Base-by-base conservation (phyloP, 2,888 invertebrate genomes). In the Drosophila helvetica region DNA sequence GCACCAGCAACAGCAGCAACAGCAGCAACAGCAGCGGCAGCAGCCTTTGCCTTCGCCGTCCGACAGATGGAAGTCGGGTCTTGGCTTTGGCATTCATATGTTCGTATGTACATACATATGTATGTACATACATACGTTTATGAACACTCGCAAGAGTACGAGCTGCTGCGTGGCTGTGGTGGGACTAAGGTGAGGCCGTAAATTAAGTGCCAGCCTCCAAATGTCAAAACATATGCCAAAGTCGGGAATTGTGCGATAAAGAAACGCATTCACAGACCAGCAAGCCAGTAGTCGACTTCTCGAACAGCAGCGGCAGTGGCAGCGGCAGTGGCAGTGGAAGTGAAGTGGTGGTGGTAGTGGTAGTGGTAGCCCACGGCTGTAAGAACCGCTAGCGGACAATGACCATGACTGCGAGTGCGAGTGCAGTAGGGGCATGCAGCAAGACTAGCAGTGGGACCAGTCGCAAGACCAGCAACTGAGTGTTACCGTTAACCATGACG, bases 331-430 rank as follows among this genome's bases (percentile, higher is more conserved):
- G 10, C 3, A 30, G 10, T 22, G 22, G 22, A 1, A 19, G 19
- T 2, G 19, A 5, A 3, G 30, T 2, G 9, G 30, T 2, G 3
- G 10, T 2, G 30, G 30, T 9, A 30, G 9, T 10, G 33, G 33
- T 2, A 10, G 27, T n/a, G 12, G 19, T 43, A 18, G 45, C 54
- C 51, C 68, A 59, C 55, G 60, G 77, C 52, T 60, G 66, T 57
- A 46, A 72, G 68, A 83, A 74, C 69, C 63, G 75, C 76, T 75
- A 71, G 67, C 75, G 70, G 75, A 68, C 73, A 84, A 84, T 90
- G 83, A 99, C 99, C 91, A 99, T 94, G 99, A 99, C 94, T 99
- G 92, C 5, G 12, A 33, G 4, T 12, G 5, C n/a, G 38, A 38
- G 1, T 38, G 38, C n/a, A n/a, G 38, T n/a, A n/a, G 38, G 6